phyloP scores from a whole-genome alignment of 2,888 invertebrate species.

The Limenitis camilla region DNA sequence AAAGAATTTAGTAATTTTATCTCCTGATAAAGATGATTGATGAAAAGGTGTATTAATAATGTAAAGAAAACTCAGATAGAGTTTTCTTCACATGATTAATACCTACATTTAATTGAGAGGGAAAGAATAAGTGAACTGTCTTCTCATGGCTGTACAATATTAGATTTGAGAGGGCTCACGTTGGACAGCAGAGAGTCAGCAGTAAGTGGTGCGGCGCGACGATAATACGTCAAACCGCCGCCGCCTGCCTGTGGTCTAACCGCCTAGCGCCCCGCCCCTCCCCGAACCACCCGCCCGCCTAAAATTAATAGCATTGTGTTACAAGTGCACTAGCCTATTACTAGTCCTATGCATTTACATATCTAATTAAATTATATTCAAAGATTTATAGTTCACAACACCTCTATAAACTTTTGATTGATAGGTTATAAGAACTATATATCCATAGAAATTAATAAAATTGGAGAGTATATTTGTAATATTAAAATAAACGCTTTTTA shows the following conservation, averaged over 20 bases:
- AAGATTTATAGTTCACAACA: neutral
- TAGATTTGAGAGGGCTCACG: constrained; percentile 22
- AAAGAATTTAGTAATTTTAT: too few species aligned
- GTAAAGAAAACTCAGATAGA: too few species aligned
- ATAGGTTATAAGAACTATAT: too few species aligned
- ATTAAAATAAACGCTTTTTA: too few species aligned
- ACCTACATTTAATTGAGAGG: too few species aligned
- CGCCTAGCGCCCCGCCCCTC: constrained; percentile 8
- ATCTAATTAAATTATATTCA: constrained; percentile 1
- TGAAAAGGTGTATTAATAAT: too few species aligned
- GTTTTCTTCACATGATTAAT: too few species aligned
- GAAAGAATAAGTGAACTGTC: neutral
- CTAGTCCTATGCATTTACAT: neutral
- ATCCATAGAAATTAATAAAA: too few species aligned
- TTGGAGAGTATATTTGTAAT: too few species aligned
- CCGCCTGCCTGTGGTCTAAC: constrained; percentile 40
- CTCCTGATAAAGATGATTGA: too few species aligned
- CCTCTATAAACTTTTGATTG: too few species aligned
- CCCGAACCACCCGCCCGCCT: constrained; percentile 25
- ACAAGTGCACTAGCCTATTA: constrained; percentile 3
- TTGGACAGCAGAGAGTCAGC: constrained; percentile 31
- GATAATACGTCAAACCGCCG: constrained; percentile 60
- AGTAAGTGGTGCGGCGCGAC: constrained; percentile 50
- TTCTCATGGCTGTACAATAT: constrained; percentile 15
- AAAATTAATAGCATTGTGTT: constrained; percentile 41